phyloP scores from a whole-genome alignment of 2,797 vertebrate species.

The Siniperca obscura region DNA sequence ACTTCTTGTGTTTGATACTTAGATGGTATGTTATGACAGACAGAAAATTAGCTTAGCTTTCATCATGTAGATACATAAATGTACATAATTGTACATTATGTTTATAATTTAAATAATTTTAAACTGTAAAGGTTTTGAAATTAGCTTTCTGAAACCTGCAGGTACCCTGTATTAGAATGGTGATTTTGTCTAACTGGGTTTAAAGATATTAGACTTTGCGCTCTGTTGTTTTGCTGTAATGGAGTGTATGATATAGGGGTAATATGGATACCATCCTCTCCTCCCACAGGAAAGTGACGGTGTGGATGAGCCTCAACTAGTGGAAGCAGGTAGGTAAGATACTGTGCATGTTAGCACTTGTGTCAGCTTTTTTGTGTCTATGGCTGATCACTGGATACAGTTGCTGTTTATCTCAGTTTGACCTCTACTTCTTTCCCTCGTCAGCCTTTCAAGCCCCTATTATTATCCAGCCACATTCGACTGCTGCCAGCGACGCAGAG shows the following conservation, averaged over 20 bases:
- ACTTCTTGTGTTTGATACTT: neutral
- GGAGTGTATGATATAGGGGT: neutral
- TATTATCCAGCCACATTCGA: slow-evolving; percentile 77
- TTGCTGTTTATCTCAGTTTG: neutral
- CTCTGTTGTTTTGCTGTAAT: no score
- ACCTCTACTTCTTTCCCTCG: neutral
- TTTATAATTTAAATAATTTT: no score
- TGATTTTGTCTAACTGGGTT: no score
- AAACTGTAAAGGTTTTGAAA: no score
- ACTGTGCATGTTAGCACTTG: neutral
- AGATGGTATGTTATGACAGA: neutral
- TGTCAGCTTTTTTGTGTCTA: neutral
- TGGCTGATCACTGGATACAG: neutral
- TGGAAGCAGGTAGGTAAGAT: slow-evolving; percentile 69
- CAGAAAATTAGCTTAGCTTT: neutral
- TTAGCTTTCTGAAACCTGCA: no score
- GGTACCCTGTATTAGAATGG: no score
- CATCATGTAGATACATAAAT: no score
- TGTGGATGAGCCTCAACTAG: slow-evolving; percentile 65
- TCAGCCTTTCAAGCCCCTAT: slow-evolving; percentile 68
- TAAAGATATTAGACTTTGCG: no score
- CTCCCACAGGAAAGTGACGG: slow-evolving; percentile 71
- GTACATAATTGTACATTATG: no score
- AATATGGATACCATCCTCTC: neutral
- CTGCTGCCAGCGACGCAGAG: slow-evolving; percentile 69